phyloP scores from a whole-genome alignment of 2,888 invertebrate species.

The Sinelater perroti region DNA sequence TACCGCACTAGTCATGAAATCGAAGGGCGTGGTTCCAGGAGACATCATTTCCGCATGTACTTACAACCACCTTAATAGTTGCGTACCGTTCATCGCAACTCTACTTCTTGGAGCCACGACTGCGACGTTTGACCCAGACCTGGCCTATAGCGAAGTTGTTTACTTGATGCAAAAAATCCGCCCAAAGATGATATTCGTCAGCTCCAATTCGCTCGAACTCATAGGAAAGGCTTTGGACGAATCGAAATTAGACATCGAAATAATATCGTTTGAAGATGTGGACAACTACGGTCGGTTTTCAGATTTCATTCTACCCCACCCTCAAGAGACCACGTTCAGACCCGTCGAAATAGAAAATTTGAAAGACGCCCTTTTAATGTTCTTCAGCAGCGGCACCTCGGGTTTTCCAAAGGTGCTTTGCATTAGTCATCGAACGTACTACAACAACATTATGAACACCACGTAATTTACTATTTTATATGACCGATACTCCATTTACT shows the following conservation, averaged over 20 bases:
- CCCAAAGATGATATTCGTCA: conserved; percentile 48
- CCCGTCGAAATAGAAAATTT: conserved; percentile 30
- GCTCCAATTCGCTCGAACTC: conserved; percentile 31
- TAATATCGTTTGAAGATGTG: conserved; percentile 50
- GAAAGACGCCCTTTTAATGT: conserved; percentile 37
- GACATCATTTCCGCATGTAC: conserved; percentile 63
- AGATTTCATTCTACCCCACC: conserved; percentile 47
- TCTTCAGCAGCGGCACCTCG: conserved; percentile 48
- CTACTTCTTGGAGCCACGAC: conserved; percentile 59
- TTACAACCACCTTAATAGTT: conserved; percentile 59
- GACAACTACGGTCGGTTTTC: conserved; percentile 36
- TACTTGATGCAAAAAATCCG: conserved; percentile 44
- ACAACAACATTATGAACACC: conserved; percentile 51
- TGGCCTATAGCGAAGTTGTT: conserved; percentile 42
- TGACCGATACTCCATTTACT: not conserved
- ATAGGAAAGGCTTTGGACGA: conserved; percentile 42
- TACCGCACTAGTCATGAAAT: conserved; percentile 30
- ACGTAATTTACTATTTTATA: conserved; percentile 49
- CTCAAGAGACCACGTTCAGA: conserved; percentile 36
- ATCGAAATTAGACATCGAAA: conserved; percentile 42
- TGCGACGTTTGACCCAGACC: conserved; percentile 48
- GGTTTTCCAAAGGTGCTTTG: conserved; percentile 46
- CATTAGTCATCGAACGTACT: conserved; percentile 32
- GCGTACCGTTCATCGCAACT: conserved; percentile 61
- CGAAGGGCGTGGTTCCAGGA: conserved; percentile 55